Base-by-base conservation (phyloP, 2,888 invertebrate genomes). In the Caenorhabditis angaria region DNA sequence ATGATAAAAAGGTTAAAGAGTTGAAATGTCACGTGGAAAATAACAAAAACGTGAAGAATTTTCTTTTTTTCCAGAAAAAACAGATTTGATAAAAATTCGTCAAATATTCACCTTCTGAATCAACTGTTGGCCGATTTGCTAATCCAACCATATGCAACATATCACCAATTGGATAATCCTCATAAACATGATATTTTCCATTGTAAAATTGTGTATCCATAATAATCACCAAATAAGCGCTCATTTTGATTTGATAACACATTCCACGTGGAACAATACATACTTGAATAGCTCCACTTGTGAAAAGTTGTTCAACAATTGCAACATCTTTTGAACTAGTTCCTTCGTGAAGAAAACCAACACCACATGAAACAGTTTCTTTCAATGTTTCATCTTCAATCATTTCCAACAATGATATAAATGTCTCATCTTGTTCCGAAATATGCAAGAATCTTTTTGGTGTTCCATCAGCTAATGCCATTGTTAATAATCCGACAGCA, bases 71-170 rank as follows among this genome's bases (percentile, higher is more conserved):
- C 4, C 22, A 28, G 12, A 50, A 28, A 20, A 22, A 55, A 35
- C 6, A 10, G 14, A 10, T 35, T 27, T 2, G 4, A n/a, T 28
- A n/a, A n/a, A n/a, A n/a, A n/a, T n/a, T n/a, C n/a, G n/a, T n/a
- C n/a, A n/a, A n/a, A n/a, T n/a, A n/a, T n/a, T n/a, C n/a, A 35
- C 95, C 93, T 88, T 95, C 94, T 24, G 94, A 92, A 89, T 97
- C 97, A 69, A 93, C 92, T 8, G 93, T 89, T 0, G 97, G 96
- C 1, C 97, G 90, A 88, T 97, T 97, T 0, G 97, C 97, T 58
- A 95, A 91, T 0, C 97, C 97, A 51, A 97, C 92, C 97, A 99
- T 99, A 63, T 99, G 97, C 25, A 99, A 90, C 0, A 99, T 94
- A 87, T 97, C 97, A 0, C 94, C 95, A 32, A 97, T 92, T 0